Conservation (phyloP, 2,113 vertebrate species). For the Strigops habroptila region DNA sequence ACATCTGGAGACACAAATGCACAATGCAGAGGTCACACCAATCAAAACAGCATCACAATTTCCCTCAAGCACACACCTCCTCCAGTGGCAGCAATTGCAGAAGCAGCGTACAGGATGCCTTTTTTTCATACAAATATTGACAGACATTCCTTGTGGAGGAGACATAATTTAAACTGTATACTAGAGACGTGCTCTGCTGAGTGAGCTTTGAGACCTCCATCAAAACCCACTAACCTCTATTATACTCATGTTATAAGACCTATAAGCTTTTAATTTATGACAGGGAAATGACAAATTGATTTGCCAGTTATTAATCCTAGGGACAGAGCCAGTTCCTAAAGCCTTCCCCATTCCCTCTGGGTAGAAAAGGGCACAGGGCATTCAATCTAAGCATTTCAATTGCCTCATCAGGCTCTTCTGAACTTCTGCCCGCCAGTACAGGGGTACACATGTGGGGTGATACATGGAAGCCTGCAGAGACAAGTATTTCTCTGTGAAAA, state of each 20-base stretch:
- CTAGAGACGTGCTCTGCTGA: slow-evolving; percentile 49
- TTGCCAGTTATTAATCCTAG: slow-evolving; percentile 64
- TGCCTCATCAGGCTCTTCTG: not conserved
- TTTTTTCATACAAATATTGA: slow-evolving; percentile 59
- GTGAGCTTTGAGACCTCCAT: slow-evolving; percentile 61
- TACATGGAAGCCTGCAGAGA: not conserved
- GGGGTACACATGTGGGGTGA: not conserved
- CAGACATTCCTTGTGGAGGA: slow-evolving; percentile 41
- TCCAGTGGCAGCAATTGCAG: not conserved
- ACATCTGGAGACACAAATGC: not conserved
- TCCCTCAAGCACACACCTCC: not conserved
- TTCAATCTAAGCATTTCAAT: not conserved
- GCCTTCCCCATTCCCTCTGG: not conserved
- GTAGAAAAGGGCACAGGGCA: not conserved
- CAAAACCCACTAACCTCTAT: slow-evolving; percentile 65
- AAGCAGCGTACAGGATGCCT: not conserved
- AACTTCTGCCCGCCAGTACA: not conserved
- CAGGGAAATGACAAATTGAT: slow-evolving; percentile 65
- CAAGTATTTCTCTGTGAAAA: not conserved
- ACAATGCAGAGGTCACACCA: not conserved
- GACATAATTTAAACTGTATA: slow-evolving; percentile 58
- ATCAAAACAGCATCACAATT: not conserved
- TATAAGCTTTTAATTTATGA: slow-evolving; percentile 70
- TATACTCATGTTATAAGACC: slow-evolving; percentile 57
- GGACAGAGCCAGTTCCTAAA: slow-evolving; percentile 45